These are phyloP conservation scores for Chiloscyllium plagiosum DNA, from an alignment of 2,113 vertebrate genomes.

Conservation along the genomic window DNA sequence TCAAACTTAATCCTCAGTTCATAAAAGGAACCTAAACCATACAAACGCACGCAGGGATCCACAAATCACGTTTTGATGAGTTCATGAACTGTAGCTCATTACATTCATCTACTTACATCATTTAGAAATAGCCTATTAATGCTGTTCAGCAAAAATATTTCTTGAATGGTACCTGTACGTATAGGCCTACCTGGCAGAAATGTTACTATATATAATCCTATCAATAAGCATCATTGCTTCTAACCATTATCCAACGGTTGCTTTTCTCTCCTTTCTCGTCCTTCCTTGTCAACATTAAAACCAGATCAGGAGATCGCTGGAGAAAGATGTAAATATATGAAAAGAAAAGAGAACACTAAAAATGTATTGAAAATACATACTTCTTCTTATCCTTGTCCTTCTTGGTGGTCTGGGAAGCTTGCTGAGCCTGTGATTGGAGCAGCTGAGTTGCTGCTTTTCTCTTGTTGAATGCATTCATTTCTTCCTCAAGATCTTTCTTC, in stretches of 20 bases:
- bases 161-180: background rate
- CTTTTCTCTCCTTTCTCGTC: background rate
- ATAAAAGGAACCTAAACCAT: background rate
- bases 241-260: background rate
- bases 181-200: background rate
- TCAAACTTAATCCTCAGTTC: background rate
- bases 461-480: slow-evolving; percentile 69
- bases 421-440: slow-evolving; percentile 68
- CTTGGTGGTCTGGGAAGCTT: slow-evolving; percentile 72
- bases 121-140: slow-evolving; percentile 18
- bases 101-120: background rate
- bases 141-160: background rate
- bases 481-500: slow-evolving; percentile 72
- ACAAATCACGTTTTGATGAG: background rate
- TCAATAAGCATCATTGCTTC: background rate
- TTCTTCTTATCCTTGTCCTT: slow-evolving; percentile 83
- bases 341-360: background rate
- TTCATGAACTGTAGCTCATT: background rate
- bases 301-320: background rate
- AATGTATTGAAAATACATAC: slow-evolving; percentile 52
- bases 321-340: background rate
- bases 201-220: background rate
- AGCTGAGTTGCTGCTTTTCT: slow-evolving; percentile 69
- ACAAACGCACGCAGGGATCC: background rate
- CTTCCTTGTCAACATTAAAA: background rate